Base-by-base conservation (phyloP, 1,140 invertebrate species). In the Tenebrio molitor region DNA sequence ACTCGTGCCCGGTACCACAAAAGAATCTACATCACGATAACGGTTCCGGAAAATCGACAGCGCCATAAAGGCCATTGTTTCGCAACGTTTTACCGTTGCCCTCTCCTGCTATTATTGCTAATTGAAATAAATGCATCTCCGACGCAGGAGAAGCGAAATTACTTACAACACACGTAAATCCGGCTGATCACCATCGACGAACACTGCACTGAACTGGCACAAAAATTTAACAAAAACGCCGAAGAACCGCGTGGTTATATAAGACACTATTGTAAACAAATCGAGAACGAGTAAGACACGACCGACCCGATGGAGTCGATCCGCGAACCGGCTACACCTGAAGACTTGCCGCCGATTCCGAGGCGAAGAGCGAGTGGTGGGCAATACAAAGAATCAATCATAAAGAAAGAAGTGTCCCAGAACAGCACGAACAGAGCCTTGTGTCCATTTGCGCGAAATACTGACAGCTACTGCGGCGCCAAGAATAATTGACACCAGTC, bases 341-440 rank as follows among this genome's bases (percentile, higher is more conserved):
- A 58, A 29, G 50, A 58, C 19, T 58, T 58, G 29, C 50, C 15
- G 19, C 50, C 29, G 50, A 58, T 29, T 58, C 23, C 50, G 19
- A 58, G 50, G 50, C 50, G 46, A 58, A 58, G 50, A 58, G 16
- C 46, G 50, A 58, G 50, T 58, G 14, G 50, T 58, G 50, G 50
- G 50, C 50, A 58, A 58, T 58, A 58, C 50, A 58, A 58, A 58
- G 50, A 29, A 58, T 58, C 50, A 58, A 58, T 58, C 50, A 39
- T 39, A 39, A 58, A 58, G 23, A 58, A 58, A 58, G 23, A 58
- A 58, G 14, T 58, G 50, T 58, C 50, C 15, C 23, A 21, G 10
- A 12, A n/a, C n/a, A n/a, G n/a, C n/a, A n/a, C 44, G 17, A 50
- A 50, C 8, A 44, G 16, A 44, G 15, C n/a, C 42, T 29, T 8